Evolutionary conservation across 2,113 vertebrate genomes (phyloP), one percentile per base, ranked within the genome.

Genomic region (Sapayoa aenigma): DNA sequence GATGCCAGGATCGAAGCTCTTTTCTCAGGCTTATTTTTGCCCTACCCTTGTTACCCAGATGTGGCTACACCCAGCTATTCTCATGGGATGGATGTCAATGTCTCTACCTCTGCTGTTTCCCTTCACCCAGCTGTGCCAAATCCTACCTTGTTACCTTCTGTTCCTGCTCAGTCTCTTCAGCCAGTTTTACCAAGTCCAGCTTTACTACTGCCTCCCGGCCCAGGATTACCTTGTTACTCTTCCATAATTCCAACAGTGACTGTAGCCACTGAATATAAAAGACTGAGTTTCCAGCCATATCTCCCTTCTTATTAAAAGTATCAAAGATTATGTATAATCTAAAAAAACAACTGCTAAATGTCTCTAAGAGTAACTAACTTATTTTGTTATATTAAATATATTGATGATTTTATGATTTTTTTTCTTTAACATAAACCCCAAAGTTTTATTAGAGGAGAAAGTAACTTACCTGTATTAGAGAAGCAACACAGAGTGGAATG

Each of bases 1-100:
- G 98, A 99, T 79, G 95, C 97, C 68, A 96, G 94, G 39, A 94
- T 97, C 1, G 97, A 97, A 66, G 98, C 97, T 89, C 79, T 98
- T 8, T 74, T 97, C 27, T 98, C 98, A 1, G 85, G 95, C 10
- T 71, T 98, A 8, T 96, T 44, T 75, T n/a, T 91, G 27, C 94
- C 95, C 41, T 47, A n/a, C 85, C 39, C 6, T 58, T 59, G 79
- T 96, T 93, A 78, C 79, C 80, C 97, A 37, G 86, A 94, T 52
- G 28, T 13, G 5, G 62, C 62, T 55, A 15, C 60, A 44, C 52
- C 74, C 46, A 80, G 31, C 49, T 80, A 1, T 52, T 53, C 42
- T 46, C 50, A 8, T 2, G 39, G 59, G 30, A 13, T 13, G 9
- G 74, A 95, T 13, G 3, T 31, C 69, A 82, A 4, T 2, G 9